These are phyloP conservation scores for Spea hammondii DNA, from an alignment of 2,797 vertebrate genomes.

Conservation along the genomic window DNA sequence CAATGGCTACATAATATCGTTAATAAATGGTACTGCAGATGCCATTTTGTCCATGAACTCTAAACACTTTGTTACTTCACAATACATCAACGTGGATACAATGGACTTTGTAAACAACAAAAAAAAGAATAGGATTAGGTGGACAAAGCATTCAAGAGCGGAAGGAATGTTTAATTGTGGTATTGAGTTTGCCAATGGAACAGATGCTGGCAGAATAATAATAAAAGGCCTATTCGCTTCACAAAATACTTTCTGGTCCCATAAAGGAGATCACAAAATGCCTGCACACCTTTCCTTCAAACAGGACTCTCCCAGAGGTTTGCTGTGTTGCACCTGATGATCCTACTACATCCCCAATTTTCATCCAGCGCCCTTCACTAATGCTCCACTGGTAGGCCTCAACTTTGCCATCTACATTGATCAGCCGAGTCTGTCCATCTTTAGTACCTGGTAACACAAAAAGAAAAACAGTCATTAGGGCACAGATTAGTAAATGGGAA, in stretches of 20 bases:
- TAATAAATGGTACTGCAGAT: no score
- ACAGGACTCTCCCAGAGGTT: constrained; percentile 87
- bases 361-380: constrained; percentile 86
- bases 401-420: constrained; percentile 84
- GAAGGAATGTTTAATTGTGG: no score
- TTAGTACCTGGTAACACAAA: constrained; percentile 75
- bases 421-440: constrained; percentile 92
- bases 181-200: no score
- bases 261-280: constrained; percentile 2
- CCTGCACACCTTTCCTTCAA: constrained; percentile 88
- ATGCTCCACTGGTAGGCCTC: constrained; percentile 96
- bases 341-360: constrained; percentile 95
- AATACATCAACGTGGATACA: neutral
- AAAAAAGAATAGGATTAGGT: no score
- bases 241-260: no score
- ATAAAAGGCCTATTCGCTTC: no score
- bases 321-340: constrained; percentile 86
- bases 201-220: no score
- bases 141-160: no score
- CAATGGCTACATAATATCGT: no score
- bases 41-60: no score
- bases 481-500: neutral
- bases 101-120: no score
- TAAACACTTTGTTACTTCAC: neutral
- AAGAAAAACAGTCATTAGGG: neutral